A percentile compares a stretch with the other conserved stretches of the same genome.
These are phyloP conservation scores for Albula goreensis DNA, from an alignment of 2,113 vertebrate species.

Conservation along the genomic window DNA sequence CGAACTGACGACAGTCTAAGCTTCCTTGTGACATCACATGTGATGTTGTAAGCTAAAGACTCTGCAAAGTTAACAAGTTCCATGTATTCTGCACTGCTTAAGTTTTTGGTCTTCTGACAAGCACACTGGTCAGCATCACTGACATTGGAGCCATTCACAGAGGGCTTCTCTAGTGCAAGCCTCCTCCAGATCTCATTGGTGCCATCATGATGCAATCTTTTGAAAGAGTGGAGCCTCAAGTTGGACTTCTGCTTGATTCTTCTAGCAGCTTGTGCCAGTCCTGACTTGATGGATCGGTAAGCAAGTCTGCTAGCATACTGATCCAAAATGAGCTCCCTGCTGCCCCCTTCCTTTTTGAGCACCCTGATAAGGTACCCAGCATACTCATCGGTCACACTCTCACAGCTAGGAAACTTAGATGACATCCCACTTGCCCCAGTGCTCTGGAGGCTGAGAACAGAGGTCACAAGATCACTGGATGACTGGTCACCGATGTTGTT, in stretches of 20 bases:
- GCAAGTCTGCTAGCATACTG: slow-evolving; percentile 91
- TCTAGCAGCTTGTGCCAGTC: slow-evolving; percentile 82
- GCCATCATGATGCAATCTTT: slow-evolving; percentile 56
- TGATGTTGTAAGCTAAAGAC: slow-evolving; percentile 83
- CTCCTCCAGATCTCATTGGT: slow-evolving; percentile 59
- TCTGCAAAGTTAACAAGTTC: slow-evolving; percentile 82
- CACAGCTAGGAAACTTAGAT: slow-evolving; percentile 88
- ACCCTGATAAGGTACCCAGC: slow-evolving; percentile 87
- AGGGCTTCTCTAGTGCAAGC: slow-evolving; percentile 54
- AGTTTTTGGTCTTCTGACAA: slow-evolving; percentile 43
- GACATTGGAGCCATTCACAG: slow-evolving; percentile 52
- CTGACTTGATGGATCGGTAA: slow-evolving; percentile 86
- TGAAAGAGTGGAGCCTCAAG: slow-evolving; percentile 56
- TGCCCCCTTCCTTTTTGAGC: slow-evolving; percentile 85
- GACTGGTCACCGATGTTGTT: slow-evolving; percentile 53
- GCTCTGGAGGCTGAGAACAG: slow-evolving; percentile 61
- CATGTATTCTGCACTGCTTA: slow-evolving; percentile 56
- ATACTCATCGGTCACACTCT: slow-evolving; percentile 93
- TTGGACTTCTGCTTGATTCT: slow-evolving; percentile 67
- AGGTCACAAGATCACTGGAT: slow-evolving; percentile 59
- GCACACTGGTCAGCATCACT: slow-evolving; percentile 45
- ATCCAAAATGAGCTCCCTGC: slow-evolving; percentile 83
- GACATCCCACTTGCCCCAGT: slow-evolving; percentile 67
- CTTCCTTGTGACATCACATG: slow-evolving; percentile 82
- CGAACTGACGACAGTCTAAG: slow-evolving; percentile 65